Base-by-base conservation (phyloP, 2,113 vertebrate species). In the Odontesthes bonariensis region DNA sequence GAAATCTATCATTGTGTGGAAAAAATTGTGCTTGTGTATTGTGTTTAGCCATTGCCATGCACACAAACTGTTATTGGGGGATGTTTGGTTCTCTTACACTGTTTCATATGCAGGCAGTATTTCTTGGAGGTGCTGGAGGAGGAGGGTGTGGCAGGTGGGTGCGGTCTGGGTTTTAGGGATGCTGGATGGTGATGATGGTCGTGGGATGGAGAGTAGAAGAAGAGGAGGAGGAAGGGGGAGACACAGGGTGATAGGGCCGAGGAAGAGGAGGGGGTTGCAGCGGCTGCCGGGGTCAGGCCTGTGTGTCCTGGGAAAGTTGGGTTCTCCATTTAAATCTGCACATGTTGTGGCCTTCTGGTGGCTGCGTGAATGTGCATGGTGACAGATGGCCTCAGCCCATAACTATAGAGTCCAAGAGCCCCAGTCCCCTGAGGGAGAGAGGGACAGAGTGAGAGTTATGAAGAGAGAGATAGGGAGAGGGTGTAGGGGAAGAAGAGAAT, bases 331-430 rank as follows among this genome's bases (percentile, higher is more conserved):
- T 94, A 94, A 94, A 93, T 88, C 86, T 90, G 92, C 93, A 94
- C 93, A 94, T 95, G 92, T 92, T 94, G 92, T 66, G 81, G 89
- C 93, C 94, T 94, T 95, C 94, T 95, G 94, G 92, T 93, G 93
- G 90, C 90, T 91, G 89, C 74, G 82, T 91, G 91, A 92, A 92
- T 91, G 88, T 65, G 63, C 89, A 80, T 72, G 77, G 78, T 89
- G 93, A 92, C 94, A 95, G 93, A 95, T 94, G 94, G 94, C 89
- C 84, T 77, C 68, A 60, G 87, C 83, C 92, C 89, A 94, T 93
- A 92, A 92, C 92, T 92, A 93, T 90, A 92, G 92, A 93, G 90
- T 88, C 92, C 86, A 56, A 84, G 84, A 77, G 63, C 72, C 75
- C 72, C 2, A 17, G 74, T 84, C 86, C 91, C 91, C 71, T 17